These are phyloP conservation scores for Epinotia nisella DNA, from an alignment of 2,888 invertebrate genomes.

Conservation along the genomic window DNA sequence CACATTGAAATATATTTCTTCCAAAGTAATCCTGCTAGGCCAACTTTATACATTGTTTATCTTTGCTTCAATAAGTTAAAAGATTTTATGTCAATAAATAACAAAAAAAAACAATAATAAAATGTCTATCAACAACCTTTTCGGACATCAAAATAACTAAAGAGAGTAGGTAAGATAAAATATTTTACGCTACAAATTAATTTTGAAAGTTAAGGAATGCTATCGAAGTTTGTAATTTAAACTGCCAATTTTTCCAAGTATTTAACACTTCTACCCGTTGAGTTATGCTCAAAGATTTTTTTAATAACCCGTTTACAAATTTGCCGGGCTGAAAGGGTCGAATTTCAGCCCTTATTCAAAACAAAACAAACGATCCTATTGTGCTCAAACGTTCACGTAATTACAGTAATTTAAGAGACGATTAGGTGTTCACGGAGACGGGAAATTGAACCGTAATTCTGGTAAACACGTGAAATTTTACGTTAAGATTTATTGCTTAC, in stretches of 20 bases:
- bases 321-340: constrained; percentile 22
- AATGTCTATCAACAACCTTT: too few relatives aligned
- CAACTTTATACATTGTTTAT: too few relatives aligned
- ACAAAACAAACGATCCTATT: constrained; percentile 39
- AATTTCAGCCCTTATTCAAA: constrained; percentile 34
- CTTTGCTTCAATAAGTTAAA: too few relatives aligned
- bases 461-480: constrained; percentile 34
- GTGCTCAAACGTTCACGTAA: constrained; percentile 39
- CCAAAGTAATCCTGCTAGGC: too few relatives aligned
- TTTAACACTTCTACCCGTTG: constrained; percentile 25
- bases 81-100: too few relatives aligned
- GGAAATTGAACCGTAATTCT: constrained; percentile 42
- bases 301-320: constrained; percentile 36
- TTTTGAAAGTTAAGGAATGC: neutral
- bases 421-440: constrained; percentile 36
- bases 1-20: too few relatives aligned
- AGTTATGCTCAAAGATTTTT: constrained; percentile 32
- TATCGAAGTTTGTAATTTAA: neutral
- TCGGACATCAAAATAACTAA: too few relatives aligned
- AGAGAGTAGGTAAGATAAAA: too few relatives aligned
- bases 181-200: too few relatives aligned
- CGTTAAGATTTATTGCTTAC: constrained; percentile 28
- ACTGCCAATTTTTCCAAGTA: constrained; percentile 18
- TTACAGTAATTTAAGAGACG: constrained; percentile 43
- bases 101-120: too few relatives aligned